phyloP scores from a whole-genome alignment of 37 sponge, comb jelly and placozoan genomes.

The Diacarnus erythraeanus region DNA sequence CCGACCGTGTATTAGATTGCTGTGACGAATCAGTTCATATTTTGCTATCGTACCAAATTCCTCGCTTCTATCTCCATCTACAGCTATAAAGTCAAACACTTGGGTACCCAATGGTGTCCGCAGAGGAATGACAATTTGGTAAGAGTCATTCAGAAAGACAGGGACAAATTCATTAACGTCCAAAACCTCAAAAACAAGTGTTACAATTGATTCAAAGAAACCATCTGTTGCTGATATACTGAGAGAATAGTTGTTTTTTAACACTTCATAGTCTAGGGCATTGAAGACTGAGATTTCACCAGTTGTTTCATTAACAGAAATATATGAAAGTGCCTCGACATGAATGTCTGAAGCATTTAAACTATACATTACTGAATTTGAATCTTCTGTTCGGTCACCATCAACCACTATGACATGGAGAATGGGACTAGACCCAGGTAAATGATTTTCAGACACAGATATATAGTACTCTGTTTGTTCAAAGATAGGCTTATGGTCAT shows the following conservation, averaged over 20 bases:
- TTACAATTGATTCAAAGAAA: neutral
- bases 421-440: neutral
- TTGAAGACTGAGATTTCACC: conserved; percentile 31
- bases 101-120: neutral
- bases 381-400: conserved; percentile 22
- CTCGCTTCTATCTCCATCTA: conserved; percentile 40
- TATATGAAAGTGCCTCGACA: neutral
- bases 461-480: conserved; percentile 23
- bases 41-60: conserved; percentile 23
- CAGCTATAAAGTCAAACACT: conserved; percentile 22
- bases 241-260: conserved; percentile 6
- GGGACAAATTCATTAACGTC: conserved; percentile 64
- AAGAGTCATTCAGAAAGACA: conserved; percentile 17
- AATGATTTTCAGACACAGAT: conserved; percentile 20
- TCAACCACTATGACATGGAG: conserved; percentile 35
- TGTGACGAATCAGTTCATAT: conserved; percentile 29
- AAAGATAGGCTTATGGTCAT: conserved; percentile 56
- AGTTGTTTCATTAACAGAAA: conserved; percentile 11
- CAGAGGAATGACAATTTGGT: conserved; percentile 23
- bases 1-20: neutral
- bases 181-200: conserved; percentile 10
- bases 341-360: conserved; percentile 7
- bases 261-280: conserved; percentile 27
- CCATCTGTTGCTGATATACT: conserved; percentile 43
- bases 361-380: conserved; percentile 6